phyloP scores from a whole-genome alignment of 2,888 invertebrate species.

The Drosophila paranaensis region DNA sequence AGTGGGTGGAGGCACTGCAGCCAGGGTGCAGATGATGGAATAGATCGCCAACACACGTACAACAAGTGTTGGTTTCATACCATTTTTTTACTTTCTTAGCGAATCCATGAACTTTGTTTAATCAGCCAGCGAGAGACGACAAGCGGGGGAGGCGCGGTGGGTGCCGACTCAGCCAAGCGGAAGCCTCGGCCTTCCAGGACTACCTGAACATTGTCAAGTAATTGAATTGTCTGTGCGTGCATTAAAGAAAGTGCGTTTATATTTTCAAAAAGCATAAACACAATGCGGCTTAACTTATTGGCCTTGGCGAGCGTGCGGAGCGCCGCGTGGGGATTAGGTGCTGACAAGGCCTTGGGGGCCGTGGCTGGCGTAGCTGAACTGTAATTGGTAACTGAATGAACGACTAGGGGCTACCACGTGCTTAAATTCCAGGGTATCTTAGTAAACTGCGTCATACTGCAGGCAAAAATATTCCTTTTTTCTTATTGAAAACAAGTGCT shows the following conservation, averaged over 20 bases:
- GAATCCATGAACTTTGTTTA: constrained; percentile 1
- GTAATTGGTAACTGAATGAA: not conserved
- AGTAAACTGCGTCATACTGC: not conserved
- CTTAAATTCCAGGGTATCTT: too few relatives aligned
- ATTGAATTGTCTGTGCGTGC: constrained; percentile 38
- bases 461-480: too few relatives aligned
- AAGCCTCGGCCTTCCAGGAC: not conserved
- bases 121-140: not conserved
- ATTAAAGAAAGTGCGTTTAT: constrained; percentile 60
- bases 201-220: not conserved
- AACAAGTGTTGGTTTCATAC: too few relatives aligned
- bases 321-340: not conserved
- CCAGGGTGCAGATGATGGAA: constrained; percentile 46
- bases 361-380: not conserved
- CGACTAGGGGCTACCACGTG: not conserved
- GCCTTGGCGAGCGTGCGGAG: constrained; percentile 2
- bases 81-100: not conserved
- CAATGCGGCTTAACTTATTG: constrained; percentile 19
- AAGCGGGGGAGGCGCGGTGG: not conserved
- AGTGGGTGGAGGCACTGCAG: constrained; percentile 4
- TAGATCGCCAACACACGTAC: constrained; percentile 16
- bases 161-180: not conserved
- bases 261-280: constrained; percentile 43
- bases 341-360: not conserved
- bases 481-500: not conserved